phyloP scores from a whole-genome alignment of 2,888 invertebrate species.

The Phalera bucephala region DNA sequence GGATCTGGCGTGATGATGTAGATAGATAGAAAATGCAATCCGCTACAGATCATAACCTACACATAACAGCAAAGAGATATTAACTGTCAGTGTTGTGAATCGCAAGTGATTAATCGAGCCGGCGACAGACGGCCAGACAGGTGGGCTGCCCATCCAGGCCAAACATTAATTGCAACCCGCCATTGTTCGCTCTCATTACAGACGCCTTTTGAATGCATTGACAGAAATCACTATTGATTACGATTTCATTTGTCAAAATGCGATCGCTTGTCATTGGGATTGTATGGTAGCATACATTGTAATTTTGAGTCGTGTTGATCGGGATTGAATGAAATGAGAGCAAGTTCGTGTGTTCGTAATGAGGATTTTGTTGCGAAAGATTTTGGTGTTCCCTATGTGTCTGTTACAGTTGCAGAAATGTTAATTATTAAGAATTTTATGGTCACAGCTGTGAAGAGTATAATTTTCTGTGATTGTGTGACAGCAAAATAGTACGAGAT shows the following conservation, averaged over 20 bases:
- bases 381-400: too few species aligned
- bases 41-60: slow-evolving; percentile 17
- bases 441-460: too few species aligned
- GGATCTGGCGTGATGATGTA: too few species aligned
- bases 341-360: not conserved
- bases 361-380: too few species aligned
- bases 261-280: slow-evolving; percentile 21
- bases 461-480: too few species aligned
- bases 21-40: not conserved
- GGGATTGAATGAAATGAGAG: not conserved
- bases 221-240: slow-evolving; percentile 22
- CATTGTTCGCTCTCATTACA: slow-evolving; percentile 18
- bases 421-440: too few species aligned
- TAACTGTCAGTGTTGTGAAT: slow-evolving; percentile 65
- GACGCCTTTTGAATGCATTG: slow-evolving; percentile 25
- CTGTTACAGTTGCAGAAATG: too few species aligned
- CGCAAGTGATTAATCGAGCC: slow-evolving; percentile 61
- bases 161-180: slow-evolving; percentile 44
- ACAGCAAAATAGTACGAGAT: too few species aligned
- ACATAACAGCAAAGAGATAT: slow-evolving; percentile 43
- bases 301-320: too few species aligned
- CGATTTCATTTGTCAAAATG: slow-evolving; percentile 41
- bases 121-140: slow-evolving; percentile 43
- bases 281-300: too few species aligned
- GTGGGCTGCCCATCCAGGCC: slow-evolving; percentile 39